Base-by-base conservation (phyloP, 2,797 vertebrate species). In the Staurois parvus region DNA sequence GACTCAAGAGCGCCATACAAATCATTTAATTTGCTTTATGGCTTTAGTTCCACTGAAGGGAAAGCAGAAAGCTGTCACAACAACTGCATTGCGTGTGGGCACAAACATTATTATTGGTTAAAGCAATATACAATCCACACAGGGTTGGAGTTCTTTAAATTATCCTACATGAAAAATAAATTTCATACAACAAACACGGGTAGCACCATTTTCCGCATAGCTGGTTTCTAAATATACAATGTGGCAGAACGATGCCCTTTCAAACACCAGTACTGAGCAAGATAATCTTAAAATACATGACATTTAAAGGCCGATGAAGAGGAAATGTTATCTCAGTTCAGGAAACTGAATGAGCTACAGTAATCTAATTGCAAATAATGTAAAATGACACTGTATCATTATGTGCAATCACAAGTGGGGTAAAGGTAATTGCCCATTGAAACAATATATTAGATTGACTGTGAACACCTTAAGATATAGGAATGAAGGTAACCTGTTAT, bases 211-310 rank as follows among this genome's bases (percentile, higher is more conserved):
- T 29, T 48, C 76, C 4, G 19, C 64, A 66, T 28, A 45, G 62
- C 62, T 40, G 40, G 37, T n/a, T 80, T 80, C 67, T 80, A 80
- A 70, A 80, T 80, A 80, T 80, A 80, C 45, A 24, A 48, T 26
- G 52, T 68, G 67, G 67, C 13, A 70, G 78, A 70, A 72, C 45
- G 4, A 30, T 80, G 78, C 67, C 78, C 78, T 80, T 80, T 80
- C 64, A 34, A 37, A 80, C 52, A 66, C 67, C 78, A 80, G 42
- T 26, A 69, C 28, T 70, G 24, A 80, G 40, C 42, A 24, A 79
- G 76, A 79, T 79, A 79, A 79, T 79, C 76, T 68, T 68, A 67
- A 79, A 68, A 79, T 79, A 79, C 76, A 79, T 79, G 76, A 79
- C 76, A 79, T 79, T 79, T 68, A 79, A 64, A 79, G 28, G 76